Conservation (phyloP, 2,888 invertebrate genomes). For the Phasia obesa region DNA sequence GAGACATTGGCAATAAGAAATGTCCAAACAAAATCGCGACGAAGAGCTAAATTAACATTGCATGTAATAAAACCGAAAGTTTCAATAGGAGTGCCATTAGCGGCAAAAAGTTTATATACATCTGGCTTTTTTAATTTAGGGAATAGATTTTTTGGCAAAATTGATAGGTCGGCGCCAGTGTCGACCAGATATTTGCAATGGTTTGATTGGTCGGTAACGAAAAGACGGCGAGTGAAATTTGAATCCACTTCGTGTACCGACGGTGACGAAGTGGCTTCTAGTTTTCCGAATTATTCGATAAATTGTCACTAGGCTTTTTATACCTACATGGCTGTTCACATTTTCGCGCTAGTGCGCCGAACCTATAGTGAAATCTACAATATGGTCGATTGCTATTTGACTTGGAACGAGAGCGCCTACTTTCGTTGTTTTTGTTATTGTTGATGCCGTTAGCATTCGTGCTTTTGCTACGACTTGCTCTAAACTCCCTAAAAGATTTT, state of each 20-base stretch:
- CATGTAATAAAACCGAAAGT: slow-evolving; percentile 30
- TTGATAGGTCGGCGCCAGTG: slow-evolving; percentile 35
- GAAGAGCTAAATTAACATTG: slow-evolving; percentile 21
- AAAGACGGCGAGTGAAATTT: slow-evolving; percentile 41
- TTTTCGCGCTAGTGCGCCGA: slow-evolving; percentile 36
- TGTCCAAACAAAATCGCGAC: slow-evolving; percentile 20
- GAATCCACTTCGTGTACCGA: slow-evolving; percentile 20
- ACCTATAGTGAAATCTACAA: slow-evolving; percentile 30
- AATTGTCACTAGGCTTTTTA: slow-evolving; percentile 19
- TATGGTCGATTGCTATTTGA: slow-evolving; percentile 25
- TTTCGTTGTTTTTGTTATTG: slow-evolving; percentile 12
- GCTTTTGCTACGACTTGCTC: slow-evolving; percentile 6
- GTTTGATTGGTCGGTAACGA: slow-evolving; percentile 31
- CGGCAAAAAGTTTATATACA: slow-evolving; percentile 31
- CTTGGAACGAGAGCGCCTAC: slow-evolving; percentile 34
- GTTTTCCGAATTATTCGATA: slow-evolving; percentile 14
- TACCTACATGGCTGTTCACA: slow-evolving; percentile 25
- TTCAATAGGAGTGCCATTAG: slow-evolving; percentile 33
- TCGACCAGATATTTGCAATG: slow-evolving; percentile 31
- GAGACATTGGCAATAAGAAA: slow-evolving; percentile 36
- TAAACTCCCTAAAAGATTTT: slow-evolving; percentile 19
- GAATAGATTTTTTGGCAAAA: slow-evolving; percentile 36
- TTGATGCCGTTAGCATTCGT: slow-evolving; percentile 15
- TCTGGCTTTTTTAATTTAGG: slow-evolving; percentile 6
- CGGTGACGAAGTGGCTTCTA: slow-evolving; percentile 15